Base-by-base conservation (phyloP, 2,888 invertebrate genomes). In the Chironomus riparius region DNA sequence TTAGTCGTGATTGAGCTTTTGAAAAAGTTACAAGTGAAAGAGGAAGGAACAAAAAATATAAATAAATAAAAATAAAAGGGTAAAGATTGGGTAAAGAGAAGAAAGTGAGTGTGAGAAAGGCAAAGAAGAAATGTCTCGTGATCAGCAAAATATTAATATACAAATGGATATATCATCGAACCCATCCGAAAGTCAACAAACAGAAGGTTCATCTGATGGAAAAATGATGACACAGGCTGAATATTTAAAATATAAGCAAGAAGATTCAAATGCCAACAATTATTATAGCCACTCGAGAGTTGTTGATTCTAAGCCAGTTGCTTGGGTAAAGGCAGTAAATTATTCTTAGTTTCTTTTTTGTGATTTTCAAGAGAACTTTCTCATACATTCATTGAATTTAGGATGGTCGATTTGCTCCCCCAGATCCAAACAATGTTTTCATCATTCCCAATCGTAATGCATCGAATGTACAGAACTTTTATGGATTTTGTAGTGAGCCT, bases 221-320 rank as follows among this genome's bases (percentile, higher is more conserved):
- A 74, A 65, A 74, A 6, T 65, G 74, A 68, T 74, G 74, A 74
- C 65, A 13, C 74, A 74, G 22, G 68, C 68, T 1, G 74, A 74
- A 68, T 74, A 74, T 24, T 21, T 28, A 65, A 74, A 74, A 68
- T 74, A 74, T 18, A 74, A 74, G 18, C 74, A 74, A 65, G 74
- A 21, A n/a, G 68, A 74, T 47, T 84, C 84, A 62, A 81, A 83
- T 68, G 80, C 83, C 13, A 80, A 79, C 15, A 82, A 83, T 73
- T 83, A 84, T 77, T 83, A 82, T 75, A 84, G 83, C 12, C 82
- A 77, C 77, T 80, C 75, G 65, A 81, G 79, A 68, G 83, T 83
- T 47, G 82, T 84, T 47, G 82, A 79, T 76, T 78, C 82, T 22
- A 77, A 84, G 78, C 83, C 84, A 65, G 78, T 83, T 28, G 79